A percentile compares a stretch with the other conserved stretches of the same genome.
phyloP scores from a whole-genome alignment of 2,113 vertebrate species.

The Halcyon malimbica region DNA sequence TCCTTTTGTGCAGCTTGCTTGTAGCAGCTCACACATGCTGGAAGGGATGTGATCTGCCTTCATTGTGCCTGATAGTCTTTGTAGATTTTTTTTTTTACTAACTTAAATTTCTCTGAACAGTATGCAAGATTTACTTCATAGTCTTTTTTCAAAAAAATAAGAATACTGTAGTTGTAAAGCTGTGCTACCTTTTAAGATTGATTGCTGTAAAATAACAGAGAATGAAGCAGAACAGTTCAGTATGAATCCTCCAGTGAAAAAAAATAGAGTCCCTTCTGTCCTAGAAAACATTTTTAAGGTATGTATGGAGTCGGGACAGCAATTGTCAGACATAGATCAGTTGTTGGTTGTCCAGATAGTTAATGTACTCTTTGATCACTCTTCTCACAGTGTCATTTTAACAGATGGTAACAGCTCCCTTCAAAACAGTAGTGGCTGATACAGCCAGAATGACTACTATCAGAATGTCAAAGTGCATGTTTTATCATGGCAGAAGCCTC shows the following conservation, averaged over 20 bases:
- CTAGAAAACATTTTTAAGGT: neutral
- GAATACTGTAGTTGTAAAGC: neutral
- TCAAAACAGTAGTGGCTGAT: neutral
- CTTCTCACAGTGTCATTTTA: neutral
- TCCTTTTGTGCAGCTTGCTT: neutral
- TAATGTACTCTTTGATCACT: neutral
- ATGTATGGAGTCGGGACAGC: neutral
- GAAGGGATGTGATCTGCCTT: neutral
- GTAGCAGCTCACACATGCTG: neutral
- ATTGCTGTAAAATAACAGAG: neutral
- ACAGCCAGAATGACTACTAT: neutral
- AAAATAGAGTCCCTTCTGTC: neutral
- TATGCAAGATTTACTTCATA: neutral
- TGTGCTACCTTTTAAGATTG: neutral
- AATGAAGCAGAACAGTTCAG: neutral
- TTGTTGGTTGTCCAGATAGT: neutral
- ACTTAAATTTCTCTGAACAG: neutral
- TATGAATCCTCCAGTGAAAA: neutral
- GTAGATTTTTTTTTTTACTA: neutral
- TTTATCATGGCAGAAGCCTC: neutral
- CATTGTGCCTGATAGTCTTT: neutral
- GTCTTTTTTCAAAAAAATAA: neutral
- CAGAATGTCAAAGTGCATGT: neutral
- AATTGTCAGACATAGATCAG: neutral
- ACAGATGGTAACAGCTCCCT: conserved; percentile 15